These are phyloP conservation scores for Spermophilus dauricus DNA, from an alignment of 2,113 vertebrate genomes.

Conservation along the genomic window DNA sequence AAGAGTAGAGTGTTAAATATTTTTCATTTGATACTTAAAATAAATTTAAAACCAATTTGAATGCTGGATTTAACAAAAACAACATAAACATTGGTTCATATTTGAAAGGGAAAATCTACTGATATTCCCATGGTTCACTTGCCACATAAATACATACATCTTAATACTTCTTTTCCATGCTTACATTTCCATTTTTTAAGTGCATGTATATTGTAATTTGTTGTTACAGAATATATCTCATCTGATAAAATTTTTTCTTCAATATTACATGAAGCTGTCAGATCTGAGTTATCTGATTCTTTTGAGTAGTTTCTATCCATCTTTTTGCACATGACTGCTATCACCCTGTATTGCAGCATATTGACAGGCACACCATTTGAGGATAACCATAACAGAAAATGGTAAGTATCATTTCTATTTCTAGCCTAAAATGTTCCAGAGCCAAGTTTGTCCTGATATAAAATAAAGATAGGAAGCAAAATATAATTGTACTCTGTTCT, in stretches of 20 bases:
- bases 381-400: background rate
- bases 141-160: background rate
- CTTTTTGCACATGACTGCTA: background rate
- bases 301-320: background rate
- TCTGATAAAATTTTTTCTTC: background rate
- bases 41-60: background rate
- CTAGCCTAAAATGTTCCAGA: conserved; percentile 18
- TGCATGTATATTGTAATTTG: background rate
- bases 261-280: background rate
- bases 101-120: background rate
- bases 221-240: background rate
- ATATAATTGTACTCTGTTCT: background rate
- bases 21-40: background rate
- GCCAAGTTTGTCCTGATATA: background rate
- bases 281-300: background rate
- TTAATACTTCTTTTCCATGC: background rate
- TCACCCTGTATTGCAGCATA: background rate
- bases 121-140: background rate
- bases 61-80: background rate
- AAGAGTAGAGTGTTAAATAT: background rate
- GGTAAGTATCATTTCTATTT: background rate
- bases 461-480: background rate
- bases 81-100: background rate
- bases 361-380: background rate
- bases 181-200: background rate